phyloP scores from a whole-genome alignment of 2,888 invertebrate species.

The Hylaea fasciaria region DNA sequence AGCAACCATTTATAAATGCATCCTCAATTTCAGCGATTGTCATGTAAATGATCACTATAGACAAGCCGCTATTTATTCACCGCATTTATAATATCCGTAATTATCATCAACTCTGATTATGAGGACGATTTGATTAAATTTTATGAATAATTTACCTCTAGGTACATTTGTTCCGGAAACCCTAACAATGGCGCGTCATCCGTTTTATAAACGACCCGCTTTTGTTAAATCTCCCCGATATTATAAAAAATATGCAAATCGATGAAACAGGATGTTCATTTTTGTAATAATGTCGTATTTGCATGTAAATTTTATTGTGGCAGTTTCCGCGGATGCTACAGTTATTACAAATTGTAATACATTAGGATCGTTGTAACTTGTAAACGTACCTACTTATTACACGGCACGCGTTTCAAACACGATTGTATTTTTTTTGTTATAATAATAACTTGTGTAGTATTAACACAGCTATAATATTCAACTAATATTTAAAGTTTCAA shows the following conservation, averaged over 20 bases:
- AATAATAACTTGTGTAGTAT: too few species aligned
- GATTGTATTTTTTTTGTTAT: not conserved
- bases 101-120: slow-evolving; percentile 71
- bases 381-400: slow-evolving; percentile 62
- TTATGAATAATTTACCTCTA: slow-evolving; percentile 71
- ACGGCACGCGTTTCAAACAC: slow-evolving; percentile 43
- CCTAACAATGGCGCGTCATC: slow-evolving; percentile 72
- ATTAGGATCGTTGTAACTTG: slow-evolving; percentile 60
- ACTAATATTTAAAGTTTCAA: too few species aligned
- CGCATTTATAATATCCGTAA: slow-evolving; percentile 63
- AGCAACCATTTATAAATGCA: slow-evolving; percentile 7
- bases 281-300: slow-evolving; percentile 81
- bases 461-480: too few species aligned
- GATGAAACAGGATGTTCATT: slow-evolving; percentile 81
- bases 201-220: slow-evolving; percentile 68
- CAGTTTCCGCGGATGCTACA: slow-evolving; percentile 76
- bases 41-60: slow-evolving; percentile 23
- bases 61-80: slow-evolving; percentile 39
- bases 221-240: slow-evolving; percentile 78
- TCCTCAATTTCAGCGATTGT: slow-evolving; percentile 25
- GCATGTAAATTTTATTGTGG: slow-evolving; percentile 75
- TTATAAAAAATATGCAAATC: slow-evolving; percentile 85
- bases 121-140: slow-evolving; percentile 74
- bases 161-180: slow-evolving; percentile 70
- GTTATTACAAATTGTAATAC: slow-evolving; percentile 72